Conservation (phyloP, 2,888 invertebrate genomes). For the Neoascia interrupta region DNA sequence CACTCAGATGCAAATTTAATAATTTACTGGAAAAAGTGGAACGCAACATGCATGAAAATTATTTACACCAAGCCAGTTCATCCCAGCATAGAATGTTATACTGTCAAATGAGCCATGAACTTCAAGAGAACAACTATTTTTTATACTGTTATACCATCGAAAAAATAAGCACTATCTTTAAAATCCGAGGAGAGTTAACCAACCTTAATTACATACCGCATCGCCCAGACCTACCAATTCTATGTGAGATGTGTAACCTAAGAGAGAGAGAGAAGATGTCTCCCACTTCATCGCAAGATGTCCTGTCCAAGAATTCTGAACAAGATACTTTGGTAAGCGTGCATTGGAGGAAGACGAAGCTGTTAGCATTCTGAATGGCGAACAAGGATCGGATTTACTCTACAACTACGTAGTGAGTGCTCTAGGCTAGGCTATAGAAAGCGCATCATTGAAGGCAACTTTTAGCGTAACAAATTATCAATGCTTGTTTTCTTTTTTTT, state of each 20-base stretch:
- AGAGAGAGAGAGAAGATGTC: no score
- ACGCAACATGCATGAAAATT: neutral
- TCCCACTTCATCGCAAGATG: no score
- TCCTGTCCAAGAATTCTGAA: neutral
- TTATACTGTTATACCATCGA: neutral
- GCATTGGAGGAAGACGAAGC: neutral
- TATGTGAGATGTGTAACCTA: no score
- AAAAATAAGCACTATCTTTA: neutral
- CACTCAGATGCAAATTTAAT: no score
- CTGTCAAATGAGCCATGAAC: neutral
- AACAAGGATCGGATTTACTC: neutral
- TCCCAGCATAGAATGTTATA: neutral
- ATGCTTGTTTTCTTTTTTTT: no score
- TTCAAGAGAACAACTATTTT: neutral
- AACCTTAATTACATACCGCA: no score
- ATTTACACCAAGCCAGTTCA: neutral
- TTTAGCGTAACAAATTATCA: neutral
- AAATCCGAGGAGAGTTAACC: no score
- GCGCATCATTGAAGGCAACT: neutral
- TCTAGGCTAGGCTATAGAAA: no score
- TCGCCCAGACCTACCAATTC: no score
- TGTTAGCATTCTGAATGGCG: neutral
- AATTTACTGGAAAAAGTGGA: no score
- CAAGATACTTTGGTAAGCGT: neutral
- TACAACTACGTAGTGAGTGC: neutral